Evolutionary conservation across 2,797 vertebrate genomes (phyloP).

Genomic region (Rhynchotus rufescens): DNA sequence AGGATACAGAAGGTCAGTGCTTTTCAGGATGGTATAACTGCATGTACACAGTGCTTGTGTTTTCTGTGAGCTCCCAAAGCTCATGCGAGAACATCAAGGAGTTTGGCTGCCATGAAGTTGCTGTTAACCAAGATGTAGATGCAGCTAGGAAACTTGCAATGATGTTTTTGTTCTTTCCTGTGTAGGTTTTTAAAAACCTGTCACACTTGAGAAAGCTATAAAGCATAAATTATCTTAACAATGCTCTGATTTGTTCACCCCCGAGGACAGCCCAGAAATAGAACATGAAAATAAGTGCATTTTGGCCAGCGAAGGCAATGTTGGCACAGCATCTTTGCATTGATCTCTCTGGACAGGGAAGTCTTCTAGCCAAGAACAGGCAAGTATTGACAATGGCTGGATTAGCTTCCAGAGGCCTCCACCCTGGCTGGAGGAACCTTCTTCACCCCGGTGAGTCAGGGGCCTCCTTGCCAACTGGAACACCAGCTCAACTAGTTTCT

Average conservation of each 20-base stretch:
- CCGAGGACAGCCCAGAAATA: constrained; percentile 13
- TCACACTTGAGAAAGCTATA: background rate
- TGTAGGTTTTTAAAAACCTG: background rate
- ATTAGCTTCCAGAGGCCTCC: constrained; percentile 16
- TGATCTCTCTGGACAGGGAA: background rate
- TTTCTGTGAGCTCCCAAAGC: background rate
- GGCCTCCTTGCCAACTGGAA: background rate
- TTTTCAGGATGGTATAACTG: background rate
- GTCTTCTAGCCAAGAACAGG: background rate
- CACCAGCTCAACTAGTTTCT: background rate
- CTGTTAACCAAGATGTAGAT: background rate
- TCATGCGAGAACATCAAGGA: accelerated
- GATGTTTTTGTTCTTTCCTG: background rate
- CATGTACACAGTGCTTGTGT: background rate
- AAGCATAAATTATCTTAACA: background rate
- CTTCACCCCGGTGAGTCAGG: background rate
- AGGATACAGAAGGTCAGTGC: background rate
- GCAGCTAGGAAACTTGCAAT: background rate
- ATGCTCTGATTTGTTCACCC: background rate
- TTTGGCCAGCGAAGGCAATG: background rate
- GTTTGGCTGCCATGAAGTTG: background rate
- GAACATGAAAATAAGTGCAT: background rate
- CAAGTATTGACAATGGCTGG: constrained; percentile 25
- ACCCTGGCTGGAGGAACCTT: constrained; percentile 29
- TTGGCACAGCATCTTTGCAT: background rate